Evolutionary conservation across 2,113 vertebrate genomes (phyloP), one percentile per base, ranked within the genome.

Genomic region (Poecilia latipinna): DNA sequence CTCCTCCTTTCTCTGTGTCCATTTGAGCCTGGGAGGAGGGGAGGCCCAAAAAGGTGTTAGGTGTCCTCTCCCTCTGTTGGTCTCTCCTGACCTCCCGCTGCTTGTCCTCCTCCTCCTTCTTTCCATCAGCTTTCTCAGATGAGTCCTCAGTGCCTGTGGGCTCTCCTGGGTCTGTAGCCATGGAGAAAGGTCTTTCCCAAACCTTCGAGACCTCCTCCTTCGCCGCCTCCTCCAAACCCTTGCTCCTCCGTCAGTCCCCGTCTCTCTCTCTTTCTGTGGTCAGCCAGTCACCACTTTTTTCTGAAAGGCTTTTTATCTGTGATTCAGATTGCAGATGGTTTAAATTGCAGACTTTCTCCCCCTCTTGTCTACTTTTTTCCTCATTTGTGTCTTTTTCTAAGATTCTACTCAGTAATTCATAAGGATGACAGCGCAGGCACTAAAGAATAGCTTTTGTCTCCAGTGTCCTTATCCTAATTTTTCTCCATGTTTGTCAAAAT

Each of bases 81-180:
- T 74, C 66, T 13, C 80, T 69, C 70, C 80, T 82, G 84, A 82
- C 87, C 80, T 90, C 90, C 84, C 42, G 74, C 77, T 92, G 88
- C 0, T 75, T 73, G 76, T 91, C 92, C 85, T 91, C 92, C 85
- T 92, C 91, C 79, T 92, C 89, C 85, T 82, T 91, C 76, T 90
- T 83, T 83, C 94, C 95, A 95, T 96, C 95, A 92, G 96, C 94
- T 94, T 97, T 97, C 86, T 96, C 95, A 7, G 96, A 89, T 79
- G 96, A 93, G 68, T 96, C 95, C 84, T 96, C 96, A 0, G 96
- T 96, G 90, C 94, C 94, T n/a, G 96, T 92, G 70, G 96, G 95
- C 78, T 97, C 97, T 82, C 96, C 96, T 26, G 96, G 95, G 91
- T 98, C 97, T 17, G 96, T 98, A 82, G 96, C 97, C 97, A 98